Conservation (phyloP, 2,797 vertebrate genomes). For the Scleropages formosus region DNA sequence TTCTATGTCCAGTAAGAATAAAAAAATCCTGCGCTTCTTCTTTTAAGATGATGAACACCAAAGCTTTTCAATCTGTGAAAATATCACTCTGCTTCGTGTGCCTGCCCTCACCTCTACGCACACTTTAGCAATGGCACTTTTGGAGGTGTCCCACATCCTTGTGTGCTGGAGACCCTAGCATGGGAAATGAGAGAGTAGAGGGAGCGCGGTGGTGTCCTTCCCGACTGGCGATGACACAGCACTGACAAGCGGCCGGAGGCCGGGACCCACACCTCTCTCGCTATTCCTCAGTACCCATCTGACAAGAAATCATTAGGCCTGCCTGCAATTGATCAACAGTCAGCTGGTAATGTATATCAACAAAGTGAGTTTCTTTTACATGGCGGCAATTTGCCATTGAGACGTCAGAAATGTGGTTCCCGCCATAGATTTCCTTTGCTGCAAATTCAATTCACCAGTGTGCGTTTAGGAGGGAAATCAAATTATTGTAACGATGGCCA, state of each 20-base stretch:
- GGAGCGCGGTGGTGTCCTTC: constrained; percentile 63
- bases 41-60: too few relatives aligned
- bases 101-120: too few relatives aligned
- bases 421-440: constrained; percentile 52
- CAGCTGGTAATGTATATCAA: constrained; percentile 93
- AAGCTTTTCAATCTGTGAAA: too few relatives aligned
- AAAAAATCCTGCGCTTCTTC: too few relatives aligned
- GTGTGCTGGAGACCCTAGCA: too few relatives aligned
- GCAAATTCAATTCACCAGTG: constrained; percentile 62
- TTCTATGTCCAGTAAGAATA: too few relatives aligned
- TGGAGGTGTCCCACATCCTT: background rate
- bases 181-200: constrained; percentile 65
- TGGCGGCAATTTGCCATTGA: constrained; percentile 40
- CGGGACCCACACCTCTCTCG: constrained; percentile 42
- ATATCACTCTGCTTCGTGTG: too few relatives aligned
- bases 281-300: constrained; percentile 73
- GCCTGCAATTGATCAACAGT: constrained; percentile 89
- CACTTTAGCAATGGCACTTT: too few relatives aligned
- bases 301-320: constrained; percentile 91
- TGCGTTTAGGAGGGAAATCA: constrained; percentile 46
- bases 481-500: constrained; percentile 58
- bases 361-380: constrained; percentile 60
- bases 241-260: constrained; percentile 15
- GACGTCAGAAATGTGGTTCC: constrained; percentile 53
- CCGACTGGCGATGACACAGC: constrained; percentile 52